Evolutionary conservation across 1,140 invertebrate genomes (phyloP).

Genomic region (Drusus annulatus): DNA sequence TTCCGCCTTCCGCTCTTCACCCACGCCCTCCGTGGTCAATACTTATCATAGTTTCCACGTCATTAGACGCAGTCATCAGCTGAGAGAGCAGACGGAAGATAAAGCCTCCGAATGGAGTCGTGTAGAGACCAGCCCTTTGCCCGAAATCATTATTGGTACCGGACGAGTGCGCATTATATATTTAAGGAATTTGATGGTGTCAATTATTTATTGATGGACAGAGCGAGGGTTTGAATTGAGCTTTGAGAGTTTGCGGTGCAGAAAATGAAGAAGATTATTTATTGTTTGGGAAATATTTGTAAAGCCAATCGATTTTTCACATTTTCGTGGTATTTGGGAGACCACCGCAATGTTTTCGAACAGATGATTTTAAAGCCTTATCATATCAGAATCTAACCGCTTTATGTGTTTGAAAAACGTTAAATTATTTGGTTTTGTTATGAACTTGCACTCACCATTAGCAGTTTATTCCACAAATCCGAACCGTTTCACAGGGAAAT

Average conservation of each 20-base stretch:
- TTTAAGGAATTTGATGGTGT: not conserved
- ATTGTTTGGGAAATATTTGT: not conserved
- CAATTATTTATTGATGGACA: not conserved
- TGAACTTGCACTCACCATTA: no score
- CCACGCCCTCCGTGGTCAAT: constrained; percentile 23
- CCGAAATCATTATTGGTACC: no score
- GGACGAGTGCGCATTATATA: no score
- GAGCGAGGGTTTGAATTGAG: not conserved
- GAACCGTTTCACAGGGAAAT: no score
- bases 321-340: no score
- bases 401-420: no score
- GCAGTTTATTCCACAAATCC: no score
- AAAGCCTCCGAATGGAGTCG: constrained; percentile 20
- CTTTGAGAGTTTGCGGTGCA: not conserved
- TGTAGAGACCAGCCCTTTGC: not conserved
- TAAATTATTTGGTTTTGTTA: no score
- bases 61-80: constrained; percentile 56
- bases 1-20: not conserved
- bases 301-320: not conserved
- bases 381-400: no score
- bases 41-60: constrained; percentile 58
- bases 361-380: no score
- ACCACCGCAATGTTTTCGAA: no score
- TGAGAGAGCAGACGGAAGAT: not conserved
- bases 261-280: not conserved